Percentiles rank a stretch among this genome's conserved stretches.
These are phyloP conservation scores for Plestiodon gilberti DNA, from an alignment of 2,113 vertebrate genomes.

Conservation along the genomic window DNA sequence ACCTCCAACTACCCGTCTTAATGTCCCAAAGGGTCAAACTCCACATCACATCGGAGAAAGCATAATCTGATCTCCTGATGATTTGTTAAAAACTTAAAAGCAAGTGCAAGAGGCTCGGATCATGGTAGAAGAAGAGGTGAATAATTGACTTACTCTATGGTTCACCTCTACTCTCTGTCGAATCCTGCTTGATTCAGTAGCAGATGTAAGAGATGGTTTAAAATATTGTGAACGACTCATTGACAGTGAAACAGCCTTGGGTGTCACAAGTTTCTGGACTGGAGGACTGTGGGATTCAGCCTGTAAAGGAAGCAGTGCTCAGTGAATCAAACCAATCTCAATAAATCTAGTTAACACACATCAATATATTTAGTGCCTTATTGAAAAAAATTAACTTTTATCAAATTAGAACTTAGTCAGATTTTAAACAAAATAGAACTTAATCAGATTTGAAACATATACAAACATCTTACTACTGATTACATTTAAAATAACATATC, in stretches of 20 bases:
- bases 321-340: conserved; percentile 23
- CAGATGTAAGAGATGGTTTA: conserved; percentile 88
- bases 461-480: neutral
- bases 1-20: neutral
- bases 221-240: conserved; percentile 85
- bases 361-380: neutral
- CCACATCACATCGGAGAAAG: neutral
- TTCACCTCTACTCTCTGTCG: conserved; percentile 77
- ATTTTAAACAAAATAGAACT: neutral
- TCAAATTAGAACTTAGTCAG: neutral
- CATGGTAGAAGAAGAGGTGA: conserved; percentile 1
- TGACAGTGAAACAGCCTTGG: conserved; percentile 78
- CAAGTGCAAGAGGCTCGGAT: neutral
- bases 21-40: neutral
- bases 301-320: conserved; percentile 75
- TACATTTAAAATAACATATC: neutral
- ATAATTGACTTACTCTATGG: conserved; percentile 73
- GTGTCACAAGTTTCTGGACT: conserved; percentile 88
- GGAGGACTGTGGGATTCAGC: conserved; percentile 86
- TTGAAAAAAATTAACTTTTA: no score
- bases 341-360: neutral
- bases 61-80: neutral
- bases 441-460: neutral
- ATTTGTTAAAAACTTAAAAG: neutral
- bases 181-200: conserved; percentile 75